Evolutionary conservation across 2,888 invertebrate species (phyloP).

Genomic region (Drosophila demipolita): DNA sequence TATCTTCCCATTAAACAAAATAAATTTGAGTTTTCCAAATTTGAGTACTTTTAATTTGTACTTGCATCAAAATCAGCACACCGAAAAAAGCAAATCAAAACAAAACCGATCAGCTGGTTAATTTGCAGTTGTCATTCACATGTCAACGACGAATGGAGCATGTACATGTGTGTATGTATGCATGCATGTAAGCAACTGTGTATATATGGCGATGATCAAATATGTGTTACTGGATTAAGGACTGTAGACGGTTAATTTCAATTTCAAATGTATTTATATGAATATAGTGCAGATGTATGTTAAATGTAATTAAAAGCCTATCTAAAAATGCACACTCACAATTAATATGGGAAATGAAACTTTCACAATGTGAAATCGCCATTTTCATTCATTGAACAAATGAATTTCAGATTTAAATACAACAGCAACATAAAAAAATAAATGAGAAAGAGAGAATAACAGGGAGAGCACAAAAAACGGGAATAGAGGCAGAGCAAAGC

Average conservation of each 20-base stretch:
- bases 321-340: neutral
- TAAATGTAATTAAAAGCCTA: neutral
- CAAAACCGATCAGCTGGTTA: constrained; percentile 1
- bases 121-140: constrained; percentile 1
- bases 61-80: neutral
- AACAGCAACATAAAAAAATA: constrained; percentile 16
- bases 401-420: constrained; percentile 50
- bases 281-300: neutral
- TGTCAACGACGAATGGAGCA: constrained; percentile 4
- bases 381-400: constrained; percentile 61
- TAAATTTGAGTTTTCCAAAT: neutral
- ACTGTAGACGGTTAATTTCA: neutral
- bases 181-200: neutral
- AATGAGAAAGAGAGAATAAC: constrained; percentile 7
- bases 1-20: neutral
- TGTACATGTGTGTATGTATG: neutral
- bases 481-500: constrained; percentile 31
- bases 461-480: constrained; percentile 11
- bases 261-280: neutral
- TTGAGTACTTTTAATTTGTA: neutral
- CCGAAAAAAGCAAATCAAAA: neutral
- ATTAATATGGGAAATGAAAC: constrained; percentile 51
- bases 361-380: constrained; percentile 66
- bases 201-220: neutral
- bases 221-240: neutral